A percentile compares a stretch with the other conserved stretches of the same genome.
These are phyloP conservation scores for Ellobium chinense DNA, from an alignment of 2,888 invertebrate genomes.

Conservation along the genomic window DNA sequence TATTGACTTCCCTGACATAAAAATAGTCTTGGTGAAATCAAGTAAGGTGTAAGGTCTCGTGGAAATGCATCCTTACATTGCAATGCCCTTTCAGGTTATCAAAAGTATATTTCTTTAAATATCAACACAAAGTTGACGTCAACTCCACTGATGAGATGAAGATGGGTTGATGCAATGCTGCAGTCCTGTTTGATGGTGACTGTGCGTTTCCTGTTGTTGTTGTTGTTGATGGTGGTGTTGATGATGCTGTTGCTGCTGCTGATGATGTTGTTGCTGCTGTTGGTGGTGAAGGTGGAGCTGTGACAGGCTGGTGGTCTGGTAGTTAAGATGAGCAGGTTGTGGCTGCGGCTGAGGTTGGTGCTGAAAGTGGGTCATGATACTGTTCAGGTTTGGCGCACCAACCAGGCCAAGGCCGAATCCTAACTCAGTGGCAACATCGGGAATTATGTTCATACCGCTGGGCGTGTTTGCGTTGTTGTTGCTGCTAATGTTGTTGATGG, in stretches of 20 bases:
- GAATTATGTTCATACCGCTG: background rate
- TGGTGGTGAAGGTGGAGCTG: background rate
- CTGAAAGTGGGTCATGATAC: constrained; percentile 16
- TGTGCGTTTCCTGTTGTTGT: background rate
- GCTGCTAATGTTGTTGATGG: background rate
- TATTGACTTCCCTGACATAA: too few relatives aligned
- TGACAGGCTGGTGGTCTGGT: background rate
- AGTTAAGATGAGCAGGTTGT: constrained; percentile 10
- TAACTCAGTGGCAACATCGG: background rate
- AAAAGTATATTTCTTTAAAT: too few relatives aligned
- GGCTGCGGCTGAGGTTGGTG: background rate
- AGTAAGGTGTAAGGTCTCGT: too few relatives aligned
- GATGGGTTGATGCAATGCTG: background rate
- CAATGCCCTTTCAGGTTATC: too few relatives aligned
- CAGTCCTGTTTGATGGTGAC: background rate
- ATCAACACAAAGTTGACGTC: too few relatives aligned
- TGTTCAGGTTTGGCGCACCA: background rate
- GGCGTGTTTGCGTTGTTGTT: background rate
- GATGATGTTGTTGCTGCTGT: background rate
- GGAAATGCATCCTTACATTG: too few relatives aligned
- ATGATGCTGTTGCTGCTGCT: constrained; percentile 9
- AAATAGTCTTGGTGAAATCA: too few relatives aligned
- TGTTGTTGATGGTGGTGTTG: background rate
- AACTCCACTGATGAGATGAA: constrained; percentile 7
- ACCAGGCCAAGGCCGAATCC: background rate